A percentile compares a stretch with the other conserved stretches of the same genome.
These are phyloP conservation scores for Rapana venosa DNA, from an alignment of 2,888 invertebrate species.

Conservation along the genomic window DNA sequence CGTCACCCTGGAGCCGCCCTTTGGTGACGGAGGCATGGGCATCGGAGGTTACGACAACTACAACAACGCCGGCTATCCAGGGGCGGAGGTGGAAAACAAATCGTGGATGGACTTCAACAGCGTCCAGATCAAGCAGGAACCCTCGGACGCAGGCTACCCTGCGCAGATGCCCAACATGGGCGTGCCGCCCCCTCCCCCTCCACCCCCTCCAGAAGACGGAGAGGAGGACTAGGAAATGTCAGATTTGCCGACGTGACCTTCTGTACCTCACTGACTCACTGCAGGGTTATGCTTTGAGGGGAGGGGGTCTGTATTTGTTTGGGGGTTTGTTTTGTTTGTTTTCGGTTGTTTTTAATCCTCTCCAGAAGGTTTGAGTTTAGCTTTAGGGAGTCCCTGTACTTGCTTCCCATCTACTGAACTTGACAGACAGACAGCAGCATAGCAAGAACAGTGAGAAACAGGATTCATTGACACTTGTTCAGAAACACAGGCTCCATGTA, in stretches of 20 bases:
- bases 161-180: neutral
- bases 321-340: too few relatives aligned
- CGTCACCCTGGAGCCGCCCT: constrained; percentile 34
- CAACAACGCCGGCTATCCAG: constrained; percentile 27
- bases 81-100: constrained; percentile 16
- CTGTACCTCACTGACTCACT: too few relatives aligned
- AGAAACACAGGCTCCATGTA: too few relatives aligned
- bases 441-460: too few relatives aligned
- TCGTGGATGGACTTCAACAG: constrained; percentile 21
- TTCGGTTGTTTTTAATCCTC: too few relatives aligned
- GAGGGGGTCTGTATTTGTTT: too few relatives aligned
- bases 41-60: constrained; percentile 30
- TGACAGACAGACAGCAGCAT: too few relatives aligned
- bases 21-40: constrained; percentile 32
- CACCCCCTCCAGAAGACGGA: neutral
- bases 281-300: too few relatives aligned
- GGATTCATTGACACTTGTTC: too few relatives aligned
- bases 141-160: constrained; percentile 33
- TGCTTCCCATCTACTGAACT: too few relatives aligned
- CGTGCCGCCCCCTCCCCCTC: neutral
- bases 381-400: too few relatives aligned
- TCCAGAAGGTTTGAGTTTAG: too few relatives aligned
- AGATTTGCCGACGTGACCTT: neutral
- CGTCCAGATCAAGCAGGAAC: constrained; percentile 39
- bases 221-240: neutral